Evolutionary conservation across 1,140 invertebrate genomes (phyloP), one percentile per base, ranked within the genome.

Genomic region (Centruroides sculpturatus): DNA sequence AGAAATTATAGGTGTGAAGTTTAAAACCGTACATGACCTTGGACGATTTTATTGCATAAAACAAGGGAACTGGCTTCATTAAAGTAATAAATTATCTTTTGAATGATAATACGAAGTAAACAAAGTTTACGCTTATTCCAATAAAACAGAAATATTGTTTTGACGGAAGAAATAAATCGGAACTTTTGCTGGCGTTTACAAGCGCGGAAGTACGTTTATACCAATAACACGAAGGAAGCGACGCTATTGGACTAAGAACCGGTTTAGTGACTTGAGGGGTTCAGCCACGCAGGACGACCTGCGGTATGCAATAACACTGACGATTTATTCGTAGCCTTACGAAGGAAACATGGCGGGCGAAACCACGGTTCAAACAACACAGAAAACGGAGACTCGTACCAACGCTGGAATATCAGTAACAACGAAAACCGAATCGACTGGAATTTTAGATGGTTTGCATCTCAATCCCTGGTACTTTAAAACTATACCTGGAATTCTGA

Each of bases 401-500:
- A 59, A 59, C 7, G 60, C 47, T 41, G 60, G 56, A 10, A 57
- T 67, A 12, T 55, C 59, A 35, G 58, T 63, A 36, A 61, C 35
- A 6, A 56, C 53, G 1, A 63, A 63, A 59, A 59, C 59, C 4
- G 63, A 67, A 51, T 63, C 66, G 1, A 64, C 63, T 23, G 63
- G 63, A 13, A 56, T 67, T n/a, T 61, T 55, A 23, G 67, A 71
- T 12, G 72, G 71, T 64, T 69, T 79, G 36, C 69, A 66, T 56
- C 35, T 79, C 11, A 79, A 79, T 64, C 60, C 74, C 11, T 59
- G 66, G 35, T 77, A 80, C 68, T 79, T 79, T 69, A 72, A 64
- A 55, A 74, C 77, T 35, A 69, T 77, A 67, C 77, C 78, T 9
- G 79, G 79, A 54, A 74, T 79, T 54, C 54, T 79, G n/a, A 80